Evolutionary conservation across 2,113 vertebrate genomes (phyloP).

Genomic region (Turnix velox): DNA sequence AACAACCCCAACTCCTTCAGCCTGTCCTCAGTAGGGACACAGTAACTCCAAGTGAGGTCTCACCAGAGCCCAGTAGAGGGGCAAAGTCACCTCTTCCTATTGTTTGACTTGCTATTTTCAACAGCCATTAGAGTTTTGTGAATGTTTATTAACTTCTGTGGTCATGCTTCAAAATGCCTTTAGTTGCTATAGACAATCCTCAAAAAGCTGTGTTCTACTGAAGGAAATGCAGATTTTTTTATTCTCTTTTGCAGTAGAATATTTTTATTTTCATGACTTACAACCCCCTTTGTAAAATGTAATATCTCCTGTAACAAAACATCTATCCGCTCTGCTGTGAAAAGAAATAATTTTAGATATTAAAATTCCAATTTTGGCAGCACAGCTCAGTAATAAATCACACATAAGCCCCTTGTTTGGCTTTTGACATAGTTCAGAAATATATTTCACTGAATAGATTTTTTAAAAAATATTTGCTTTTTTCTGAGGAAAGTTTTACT

Average conservation of each 20-base stretch:
- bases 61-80: too few species aligned
- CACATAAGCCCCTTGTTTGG: background rate
- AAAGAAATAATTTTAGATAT: background rate
- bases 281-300: background rate
- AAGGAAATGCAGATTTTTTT: background rate
- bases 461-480: background rate
- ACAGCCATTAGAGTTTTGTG: background rate
- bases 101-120: background rate
- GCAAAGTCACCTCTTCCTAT: rapidly evolving
- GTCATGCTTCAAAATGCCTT: background rate
- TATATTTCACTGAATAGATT: background rate
- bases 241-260: background rate
- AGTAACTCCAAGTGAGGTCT: too few species aligned
- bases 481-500: background rate
- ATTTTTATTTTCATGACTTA: background rate
- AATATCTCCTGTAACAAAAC: background rate
- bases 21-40: too few species aligned
- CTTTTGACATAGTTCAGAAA: background rate
- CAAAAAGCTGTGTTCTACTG: background rate
- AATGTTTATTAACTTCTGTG: background rate
- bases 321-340: background rate
- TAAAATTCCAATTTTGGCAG: background rate
- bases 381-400: background rate
- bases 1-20: too few species aligned
- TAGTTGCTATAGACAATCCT: background rate